These are phyloP conservation scores for Pampus argenteus DNA, from an alignment of 2,797 vertebrate species.

Conservation along the genomic window DNA sequence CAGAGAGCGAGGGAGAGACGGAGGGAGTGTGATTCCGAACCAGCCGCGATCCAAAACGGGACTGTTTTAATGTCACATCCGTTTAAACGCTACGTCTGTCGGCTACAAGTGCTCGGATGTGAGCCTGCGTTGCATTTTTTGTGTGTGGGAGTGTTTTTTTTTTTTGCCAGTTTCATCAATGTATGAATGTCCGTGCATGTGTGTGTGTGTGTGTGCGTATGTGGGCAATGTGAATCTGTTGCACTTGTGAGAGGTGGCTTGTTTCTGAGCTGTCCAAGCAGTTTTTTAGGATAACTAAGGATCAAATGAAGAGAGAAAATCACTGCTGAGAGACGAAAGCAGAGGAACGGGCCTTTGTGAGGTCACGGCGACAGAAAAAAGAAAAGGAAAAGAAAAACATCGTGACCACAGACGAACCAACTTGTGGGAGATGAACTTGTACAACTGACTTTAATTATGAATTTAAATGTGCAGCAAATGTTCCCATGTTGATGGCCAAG, in stretches of 20 bases:
- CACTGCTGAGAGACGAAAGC: not conserved
- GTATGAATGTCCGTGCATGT: constrained; percentile 10
- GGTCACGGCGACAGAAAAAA: too few species aligned
- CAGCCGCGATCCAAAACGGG: constrained; percentile 30
- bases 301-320: constrained; percentile 19
- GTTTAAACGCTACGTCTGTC: constrained; percentile 59
- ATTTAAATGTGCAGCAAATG: constrained; percentile 38
- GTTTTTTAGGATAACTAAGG: constrained; percentile 30
- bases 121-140: constrained; percentile 11
- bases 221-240: not conserved
- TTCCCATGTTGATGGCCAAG: constrained; percentile 30
- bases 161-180: constrained; percentile 35
- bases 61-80: constrained; percentile 67
- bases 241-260: constrained; percentile 5
- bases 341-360: not conserved
- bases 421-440: constrained; percentile 26
- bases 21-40: constrained; percentile 36
- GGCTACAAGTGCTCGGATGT: constrained; percentile 1
- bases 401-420: not conserved
- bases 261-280: constrained; percentile 39
- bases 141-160: constrained; percentile 24
- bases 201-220: not conserved
- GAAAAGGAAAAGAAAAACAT: too few species aligned
- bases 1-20: constrained; percentile 20
- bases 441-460: constrained; percentile 18